A percentile compares a stretch with the other conserved stretches of the same genome.
phyloP scores from a whole-genome alignment of 1,140 invertebrate species.

The Laodelphax striatellus region DNA sequence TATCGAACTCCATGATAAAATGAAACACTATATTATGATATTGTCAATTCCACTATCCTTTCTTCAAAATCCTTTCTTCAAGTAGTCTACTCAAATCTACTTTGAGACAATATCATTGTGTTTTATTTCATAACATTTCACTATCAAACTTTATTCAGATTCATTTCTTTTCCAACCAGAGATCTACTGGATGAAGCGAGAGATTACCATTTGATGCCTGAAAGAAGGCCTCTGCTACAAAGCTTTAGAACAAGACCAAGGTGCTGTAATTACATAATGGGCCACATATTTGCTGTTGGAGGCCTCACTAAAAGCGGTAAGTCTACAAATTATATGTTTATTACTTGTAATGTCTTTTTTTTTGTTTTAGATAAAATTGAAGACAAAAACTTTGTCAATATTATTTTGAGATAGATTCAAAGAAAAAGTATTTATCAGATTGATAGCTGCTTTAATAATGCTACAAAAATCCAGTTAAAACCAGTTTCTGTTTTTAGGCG shows the following conservation, averaged over 20 bases:
- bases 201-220: slow-evolving; percentile 77
- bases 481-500: slow-evolving; percentile 37
- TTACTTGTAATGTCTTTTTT: slow-evolving; percentile 1
- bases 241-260: slow-evolving; percentile 64
- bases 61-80: no score
- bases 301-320: slow-evolving; percentile 68
- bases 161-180: slow-evolving; percentile 29
- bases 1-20: no score
- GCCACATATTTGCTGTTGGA: slow-evolving; percentile 81
- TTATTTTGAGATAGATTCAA: no score
- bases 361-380: no score
- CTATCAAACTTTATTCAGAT: no score
- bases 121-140: no score
- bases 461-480: neutral
- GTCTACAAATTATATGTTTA: neutral
- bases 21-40: no score
- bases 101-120: no score
- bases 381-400: no score
- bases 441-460: neutral
- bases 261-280: slow-evolving; percentile 58
- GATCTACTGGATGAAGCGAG: slow-evolving; percentile 74
- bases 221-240: slow-evolving; percentile 60
- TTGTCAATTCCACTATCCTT: no score
- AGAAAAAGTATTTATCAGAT: no score
- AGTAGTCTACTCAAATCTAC: no score